Evolutionary conservation across 92 coral and sea anemone genomes (phyloP).

Genomic region (Phenganax subtilis): DNA sequence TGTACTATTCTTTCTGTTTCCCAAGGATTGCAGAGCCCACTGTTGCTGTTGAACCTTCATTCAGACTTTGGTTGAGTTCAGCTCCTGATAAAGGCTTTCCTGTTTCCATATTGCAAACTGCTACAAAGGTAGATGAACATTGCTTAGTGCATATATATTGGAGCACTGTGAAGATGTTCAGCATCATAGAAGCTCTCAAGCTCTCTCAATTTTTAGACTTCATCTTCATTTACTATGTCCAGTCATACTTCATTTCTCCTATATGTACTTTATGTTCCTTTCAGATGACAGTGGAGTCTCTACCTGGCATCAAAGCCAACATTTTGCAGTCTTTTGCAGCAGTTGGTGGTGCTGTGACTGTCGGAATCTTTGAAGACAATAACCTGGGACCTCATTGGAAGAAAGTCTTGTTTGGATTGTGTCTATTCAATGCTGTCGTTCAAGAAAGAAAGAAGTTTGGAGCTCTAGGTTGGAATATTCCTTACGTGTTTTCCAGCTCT

Average conservation of each 20-base stretch:
- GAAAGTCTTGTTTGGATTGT: constrained; percentile 84
- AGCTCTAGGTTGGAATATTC: constrained; percentile 95
- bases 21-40: constrained; percentile 74
- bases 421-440: constrained; percentile 87
- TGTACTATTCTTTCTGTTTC: background rate
- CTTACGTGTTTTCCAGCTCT: constrained; percentile 85
- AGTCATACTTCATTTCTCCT: no score
- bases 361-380: constrained; percentile 74
- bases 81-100: constrained; percentile 90
- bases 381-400: constrained; percentile 93
- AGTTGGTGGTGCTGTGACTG: constrained; percentile 89
- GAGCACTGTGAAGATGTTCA: no score
- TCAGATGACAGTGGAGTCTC: constrained; percentile 96
- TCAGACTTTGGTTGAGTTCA: constrained; percentile 97
- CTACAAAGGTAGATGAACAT: constrained; percentile 65
- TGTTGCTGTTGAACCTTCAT: constrained; percentile 74
- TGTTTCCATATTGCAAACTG: constrained; percentile 86
- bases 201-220: no score
- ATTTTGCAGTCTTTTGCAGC: constrained; percentile 84
- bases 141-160: no score
- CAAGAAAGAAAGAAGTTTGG: constrained; percentile 91
- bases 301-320: constrained; percentile 91
- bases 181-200: no score
- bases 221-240: no score
- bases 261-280: background rate